phyloP scores from a whole-genome alignment of 2,113 vertebrate species.

The Psilopsiagon aurifrons region DNA sequence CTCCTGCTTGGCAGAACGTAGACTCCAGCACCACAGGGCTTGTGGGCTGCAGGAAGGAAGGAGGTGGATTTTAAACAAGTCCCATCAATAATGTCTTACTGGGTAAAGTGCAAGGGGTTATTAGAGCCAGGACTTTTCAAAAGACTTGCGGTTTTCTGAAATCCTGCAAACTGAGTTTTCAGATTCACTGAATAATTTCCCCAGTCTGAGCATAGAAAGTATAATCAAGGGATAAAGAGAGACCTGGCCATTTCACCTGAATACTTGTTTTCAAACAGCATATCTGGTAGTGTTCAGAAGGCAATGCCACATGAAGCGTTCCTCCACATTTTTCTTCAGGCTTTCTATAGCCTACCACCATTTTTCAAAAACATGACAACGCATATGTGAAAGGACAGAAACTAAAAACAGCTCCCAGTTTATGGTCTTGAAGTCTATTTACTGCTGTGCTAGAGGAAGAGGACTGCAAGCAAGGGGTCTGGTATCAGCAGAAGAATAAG shows the following conservation, averaged over 20 bases:
- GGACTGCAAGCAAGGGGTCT: neutral
- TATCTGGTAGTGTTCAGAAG: constrained; percentile 29
- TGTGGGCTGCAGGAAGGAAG: neutral
- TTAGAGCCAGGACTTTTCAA: neutral
- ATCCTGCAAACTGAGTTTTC: neutral
- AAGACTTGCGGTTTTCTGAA: neutral
- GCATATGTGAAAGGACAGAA: neutral
- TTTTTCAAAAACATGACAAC: constrained; percentile 16
- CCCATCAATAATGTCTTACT: neutral
- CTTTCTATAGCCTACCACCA: neutral
- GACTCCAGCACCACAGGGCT: neutral
- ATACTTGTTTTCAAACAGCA: constrained; percentile 27
- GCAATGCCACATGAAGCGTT: neutral
- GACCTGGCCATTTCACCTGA: neutral
- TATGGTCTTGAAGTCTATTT: constrained; percentile 9
- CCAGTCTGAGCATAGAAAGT: neutral
- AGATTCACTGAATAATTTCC: neutral
- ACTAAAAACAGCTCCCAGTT: neutral
- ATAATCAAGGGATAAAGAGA: neutral
- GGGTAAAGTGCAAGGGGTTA: constrained; percentile 6
- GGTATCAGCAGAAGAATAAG: neutral
- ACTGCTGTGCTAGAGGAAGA: constrained; percentile 24
- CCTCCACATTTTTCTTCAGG: constrained; percentile 11
- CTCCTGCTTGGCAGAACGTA: neutral
- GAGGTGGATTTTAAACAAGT: neutral